A percentile compares a stretch with the other conserved stretches of the same genome.
These are phyloP conservation scores for Pheosia gnoma DNA, from an alignment of 2,888 invertebrate genomes.

Conservation along the genomic window DNA sequence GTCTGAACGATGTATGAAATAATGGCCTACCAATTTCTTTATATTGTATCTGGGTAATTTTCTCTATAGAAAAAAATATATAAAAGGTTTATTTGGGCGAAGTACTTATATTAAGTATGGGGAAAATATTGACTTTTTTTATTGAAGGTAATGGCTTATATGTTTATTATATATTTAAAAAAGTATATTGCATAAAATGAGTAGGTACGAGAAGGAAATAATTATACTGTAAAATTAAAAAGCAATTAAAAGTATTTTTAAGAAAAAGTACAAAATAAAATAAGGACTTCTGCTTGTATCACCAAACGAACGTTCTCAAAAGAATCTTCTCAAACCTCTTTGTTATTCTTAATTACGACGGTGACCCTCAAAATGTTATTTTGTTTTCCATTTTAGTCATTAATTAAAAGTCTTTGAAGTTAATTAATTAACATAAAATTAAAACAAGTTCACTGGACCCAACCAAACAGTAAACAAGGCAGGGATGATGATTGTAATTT, in stretches of 20 bases:
- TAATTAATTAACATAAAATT: slow-evolving; percentile 34
- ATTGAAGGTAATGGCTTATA: background rate
- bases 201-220: too few relatives aligned
- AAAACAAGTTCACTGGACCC: slow-evolving; percentile 16
- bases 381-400: slow-evolving; percentile 15
- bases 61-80: background rate
- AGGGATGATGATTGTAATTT: background rate
- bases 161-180: too few relatives aligned
- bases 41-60: slow-evolving; percentile 4
- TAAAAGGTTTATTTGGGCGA: background rate
- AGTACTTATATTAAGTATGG: background rate
- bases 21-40: slow-evolving; percentile 1
- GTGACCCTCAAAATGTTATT: slow-evolving; percentile 13
- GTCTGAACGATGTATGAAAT: slow-evolving; percentile 8
- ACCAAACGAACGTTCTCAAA: background rate
- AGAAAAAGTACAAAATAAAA: too few relatives aligned
- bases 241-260: too few relatives aligned
- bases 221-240: too few relatives aligned
- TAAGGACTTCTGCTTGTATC: background rate
- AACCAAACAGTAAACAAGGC: slow-evolving; percentile 11
- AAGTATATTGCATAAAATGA: too few relatives aligned
- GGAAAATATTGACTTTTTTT: background rate
- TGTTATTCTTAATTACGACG: slow-evolving; percentile 11
- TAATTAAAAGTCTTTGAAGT: slow-evolving; percentile 42
- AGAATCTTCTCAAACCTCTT: background rate